These are phyloP conservation scores for Mesochorus sp. DNA, from an alignment of 2,888 invertebrate genomes.

Conservation along the genomic window DNA sequence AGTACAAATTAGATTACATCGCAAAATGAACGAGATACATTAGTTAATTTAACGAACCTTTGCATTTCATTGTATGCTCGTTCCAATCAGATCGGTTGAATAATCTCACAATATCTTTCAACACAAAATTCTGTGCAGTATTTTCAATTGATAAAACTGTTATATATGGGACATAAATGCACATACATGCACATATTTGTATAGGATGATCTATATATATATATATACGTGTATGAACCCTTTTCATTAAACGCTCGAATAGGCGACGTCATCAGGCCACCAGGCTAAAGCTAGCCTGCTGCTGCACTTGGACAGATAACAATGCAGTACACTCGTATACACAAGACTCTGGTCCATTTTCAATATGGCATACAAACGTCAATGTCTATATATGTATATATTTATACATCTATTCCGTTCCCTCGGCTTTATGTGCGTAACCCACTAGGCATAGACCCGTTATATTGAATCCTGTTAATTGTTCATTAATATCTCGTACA, in stretches of 20 bases:
- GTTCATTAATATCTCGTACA: constrained; percentile 62
- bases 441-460: constrained; percentile 2
- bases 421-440: neutral
- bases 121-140: constrained; percentile 31
- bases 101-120: constrained; percentile 24
- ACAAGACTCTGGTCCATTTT: constrained; percentile 22
- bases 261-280: constrained; percentile 51
- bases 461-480: constrained; percentile 63
- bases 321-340: constrained; percentile 38
- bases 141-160: neutral
- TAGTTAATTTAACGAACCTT: constrained; percentile 46
- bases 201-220: neutral
- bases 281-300: constrained; percentile 41
- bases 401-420: neutral
- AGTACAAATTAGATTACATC: neutral
- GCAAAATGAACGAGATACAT: constrained; percentile 6
- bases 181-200: neutral
- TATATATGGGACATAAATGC: neutral
- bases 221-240: constrained; percentile 29
- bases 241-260: constrained; percentile 58
- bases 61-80: constrained; percentile 25
- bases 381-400: neutral
- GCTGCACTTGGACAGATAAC: constrained; percentile 65
- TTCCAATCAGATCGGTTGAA: constrained; percentile 19
- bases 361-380: no score